Percentiles rank a stretch among this genome's conserved stretches.
phyloP scores from a whole-genome alignment of 2,113 vertebrate species.

The Rhineura floridana region DNA sequence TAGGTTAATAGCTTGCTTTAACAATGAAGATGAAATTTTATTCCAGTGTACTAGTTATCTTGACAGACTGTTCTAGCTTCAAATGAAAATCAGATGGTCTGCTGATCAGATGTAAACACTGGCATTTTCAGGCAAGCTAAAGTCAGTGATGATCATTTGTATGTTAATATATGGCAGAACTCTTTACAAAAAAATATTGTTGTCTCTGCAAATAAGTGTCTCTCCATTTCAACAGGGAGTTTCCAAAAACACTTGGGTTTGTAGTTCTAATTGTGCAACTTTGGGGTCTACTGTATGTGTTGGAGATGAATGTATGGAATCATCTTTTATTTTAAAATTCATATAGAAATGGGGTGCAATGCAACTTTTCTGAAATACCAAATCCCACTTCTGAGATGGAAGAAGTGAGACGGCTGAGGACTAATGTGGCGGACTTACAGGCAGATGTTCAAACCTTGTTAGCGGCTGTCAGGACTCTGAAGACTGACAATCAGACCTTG shows the following conservation, averaged over 20 bases:
- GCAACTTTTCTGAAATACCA: neutral
- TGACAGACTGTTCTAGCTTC: slow-evolving; percentile 61
- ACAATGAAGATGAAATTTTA: slow-evolving; percentile 53
- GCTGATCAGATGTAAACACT: slow-evolving; percentile 30
- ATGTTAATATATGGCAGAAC: neutral
- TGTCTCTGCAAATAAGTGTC: neutral
- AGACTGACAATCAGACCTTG: too few relatives aligned
- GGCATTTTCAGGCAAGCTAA: slow-evolving; percentile 38
- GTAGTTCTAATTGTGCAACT: neutral
- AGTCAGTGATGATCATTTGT: neutral
- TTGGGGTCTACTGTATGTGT: neutral
- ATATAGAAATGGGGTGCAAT: neutral
- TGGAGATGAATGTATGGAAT: neutral
- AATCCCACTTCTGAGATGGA: too few relatives aligned
- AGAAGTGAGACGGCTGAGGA: too few relatives aligned
- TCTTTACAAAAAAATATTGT: neutral
- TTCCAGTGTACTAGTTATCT: slow-evolving; percentile 63
- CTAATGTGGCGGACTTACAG: too few relatives aligned
- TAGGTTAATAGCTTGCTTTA: slow-evolving; percentile 11
- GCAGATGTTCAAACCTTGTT: too few relatives aligned
- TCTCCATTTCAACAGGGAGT: too few relatives aligned
- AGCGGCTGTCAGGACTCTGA: too few relatives aligned
- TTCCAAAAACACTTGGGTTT: too few relatives aligned
- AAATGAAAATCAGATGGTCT: slow-evolving; percentile 76
- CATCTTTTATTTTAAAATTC: neutral